Evolutionary conservation across 2,797 vertebrate species (phyloP), one percentile per base, ranked within the genome.

Genomic region (Artibeus lituratus): DNA sequence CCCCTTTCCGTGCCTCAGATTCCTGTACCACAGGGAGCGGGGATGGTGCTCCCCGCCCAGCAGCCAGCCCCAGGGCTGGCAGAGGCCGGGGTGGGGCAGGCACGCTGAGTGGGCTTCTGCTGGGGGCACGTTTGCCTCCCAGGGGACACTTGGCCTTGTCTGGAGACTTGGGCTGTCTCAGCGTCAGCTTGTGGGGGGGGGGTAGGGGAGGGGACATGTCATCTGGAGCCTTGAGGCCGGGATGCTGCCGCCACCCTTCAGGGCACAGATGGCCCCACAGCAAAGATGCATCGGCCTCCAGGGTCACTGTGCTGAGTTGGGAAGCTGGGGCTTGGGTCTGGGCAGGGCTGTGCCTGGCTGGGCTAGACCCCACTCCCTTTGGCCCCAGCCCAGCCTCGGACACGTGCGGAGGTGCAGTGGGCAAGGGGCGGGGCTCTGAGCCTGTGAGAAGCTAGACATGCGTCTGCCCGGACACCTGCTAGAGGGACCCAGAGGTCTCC

Each of bases 161-260:
- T 65, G 70, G 49, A 87, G 78, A 78, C 53, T 65, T 51, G 32
- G 8, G 47, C 10, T 74, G 44, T 59, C n/a, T 65, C 39, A 3
- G 47, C 24, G 26, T 32, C 59, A 32, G 59, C 59, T 24, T 24
- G 5, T 9, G 10, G 26, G 9, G 10, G 9, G 1, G 11, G n/a
- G n/a, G n/a, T n/a, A n/a, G n/a, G n/a, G n/a, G n/a, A n/a, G n/a
- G 14, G 26, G 6, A 3, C 0, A 7, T 49, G 15, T 51, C 5
- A 44, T 37, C 70, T 70, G 4, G 47, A 62, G 6, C 22, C 21
- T 7, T 29, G 87, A 57, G 22, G 21, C n/a, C 11, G n/a, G 26
- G 42, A 76, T 6, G 4, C 15, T 6, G 24, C 37, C 51, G n/a
- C 22, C 0, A 6, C 1, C 37, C 19, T 26, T 18, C 21, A 24